Base-by-base conservation (phyloP, 2,888 invertebrate genomes). In the Pediacus dermestoides region DNA sequence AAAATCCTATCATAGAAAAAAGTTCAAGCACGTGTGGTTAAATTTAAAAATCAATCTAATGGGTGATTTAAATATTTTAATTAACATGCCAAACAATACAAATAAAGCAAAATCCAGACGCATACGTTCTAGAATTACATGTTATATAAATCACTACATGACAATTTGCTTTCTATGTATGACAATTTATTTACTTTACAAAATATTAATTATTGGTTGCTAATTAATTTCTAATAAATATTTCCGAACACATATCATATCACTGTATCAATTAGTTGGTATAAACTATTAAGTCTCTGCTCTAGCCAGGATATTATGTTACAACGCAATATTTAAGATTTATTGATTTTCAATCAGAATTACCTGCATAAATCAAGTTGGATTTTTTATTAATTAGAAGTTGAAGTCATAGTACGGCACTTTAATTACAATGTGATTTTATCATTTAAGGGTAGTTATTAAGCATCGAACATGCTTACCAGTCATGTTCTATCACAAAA, bases 171-270 rank as follows among this genome's bases (percentile, higher is more conserved):
- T 42, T 52, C 48, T 48, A 40, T 34, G 13, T 22, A 34, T 45
- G 44, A 48, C 50, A 48, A 50, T 50, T 52, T 50, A 50, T 53
- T 44, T 46, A 44, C 48, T 44, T 38, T 28, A 39, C 41, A 41
- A 42, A 49, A 50, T 52, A 49, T 48, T 47, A 52, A 48, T 49
- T 46, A 47, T 48, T 35, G 16, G 31, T 33, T 37, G 16, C 38
- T 52, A 54, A 54, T 56, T 54, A 54, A 50, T 53, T 44, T 42
- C 42, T 40, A 47, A 53, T 52, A 50, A 55, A 55, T 54, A 55
- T 51, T 49, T 48, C 44, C 34, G 40, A 50, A 46, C 43, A 40
- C 38, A 46, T 51, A 48, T 48, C 37, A 42, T 37, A 46, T 41
- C 42, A 39, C 40, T 46, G 46, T 52, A 49, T 55, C 55, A 55